Percentiles rank a stretch among this genome's conserved stretches.
Conservation (phyloP, 2,888 invertebrate species). For the Apotomis capreana region DNA sequence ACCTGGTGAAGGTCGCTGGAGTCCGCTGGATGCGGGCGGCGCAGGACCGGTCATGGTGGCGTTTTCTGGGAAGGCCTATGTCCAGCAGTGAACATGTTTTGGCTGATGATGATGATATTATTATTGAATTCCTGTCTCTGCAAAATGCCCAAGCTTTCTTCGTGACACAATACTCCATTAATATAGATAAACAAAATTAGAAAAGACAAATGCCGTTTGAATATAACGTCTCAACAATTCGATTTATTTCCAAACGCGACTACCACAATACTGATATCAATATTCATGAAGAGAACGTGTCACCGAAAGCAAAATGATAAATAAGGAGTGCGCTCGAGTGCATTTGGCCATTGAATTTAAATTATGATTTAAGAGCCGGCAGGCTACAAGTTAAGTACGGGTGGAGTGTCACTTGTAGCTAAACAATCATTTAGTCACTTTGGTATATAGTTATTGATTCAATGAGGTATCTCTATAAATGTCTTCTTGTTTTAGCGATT, state of each 20-base stretch:
- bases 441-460: neutral
- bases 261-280: conserved; percentile 3
- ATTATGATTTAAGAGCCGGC: conserved; percentile 27
- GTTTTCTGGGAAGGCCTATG: too few species aligned
- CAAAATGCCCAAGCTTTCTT: too few species aligned
- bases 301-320: conserved; percentile 20
- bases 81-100: too few species aligned
- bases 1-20: too few species aligned
- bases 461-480: too few species aligned
- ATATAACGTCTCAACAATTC: neutral
- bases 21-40: too few species aligned
- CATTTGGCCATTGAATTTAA: conserved; percentile 33
- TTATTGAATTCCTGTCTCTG: too few species aligned
- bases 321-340: conserved; percentile 6
- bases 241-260: neutral
- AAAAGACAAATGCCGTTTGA: conserved; percentile 2
- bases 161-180: too few species aligned
- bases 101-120: too few species aligned
- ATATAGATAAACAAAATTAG: neutral
- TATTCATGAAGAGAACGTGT: conserved; percentile 21
- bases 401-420: neutral
- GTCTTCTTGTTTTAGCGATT: too few species aligned
- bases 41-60: too few species aligned
- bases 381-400: neutral
- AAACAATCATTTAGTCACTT: neutral